phyloP scores from a whole-genome alignment of 2,797 vertebrate genomes.

The Poeciliopsis infans region DNA sequence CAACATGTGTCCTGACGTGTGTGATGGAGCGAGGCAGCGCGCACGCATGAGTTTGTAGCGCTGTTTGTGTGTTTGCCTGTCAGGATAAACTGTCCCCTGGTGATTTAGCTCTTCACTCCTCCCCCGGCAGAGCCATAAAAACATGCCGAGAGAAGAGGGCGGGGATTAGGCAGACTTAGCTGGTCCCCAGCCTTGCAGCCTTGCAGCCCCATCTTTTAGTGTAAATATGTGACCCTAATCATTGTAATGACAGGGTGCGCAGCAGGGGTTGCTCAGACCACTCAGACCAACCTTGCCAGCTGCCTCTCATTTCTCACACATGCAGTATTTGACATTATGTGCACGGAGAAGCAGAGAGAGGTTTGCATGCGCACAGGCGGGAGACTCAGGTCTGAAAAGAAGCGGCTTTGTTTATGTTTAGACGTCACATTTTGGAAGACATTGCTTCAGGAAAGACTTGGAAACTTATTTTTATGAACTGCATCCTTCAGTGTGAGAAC shows the following conservation, averaged over 20 bases:
- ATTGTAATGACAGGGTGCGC: conserved; percentile 69
- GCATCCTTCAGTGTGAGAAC: background rate
- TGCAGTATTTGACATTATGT: conserved; percentile 47
- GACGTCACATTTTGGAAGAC: background rate
- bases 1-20: conserved; percentile 26
- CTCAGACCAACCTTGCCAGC: conserved; percentile 60
- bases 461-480: background rate
- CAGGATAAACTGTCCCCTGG: conserved; percentile 58
- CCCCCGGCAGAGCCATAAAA: conserved; percentile 62
- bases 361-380: background rate
- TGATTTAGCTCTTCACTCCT: conserved; percentile 34
- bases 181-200: conserved; percentile 32
- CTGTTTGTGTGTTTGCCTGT: conserved; percentile 56
- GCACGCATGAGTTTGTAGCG: conserved; percentile 34
- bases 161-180: conserved; percentile 60
- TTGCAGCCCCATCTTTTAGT: conserved; percentile 64
- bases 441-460: background rate
- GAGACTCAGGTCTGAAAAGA: background rate
- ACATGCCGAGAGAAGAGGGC: conserved; percentile 69
- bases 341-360: conserved; percentile 28
- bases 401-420: background rate
- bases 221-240: conserved; percentile 72
- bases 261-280: conserved; percentile 62
- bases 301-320: conserved; percentile 70
- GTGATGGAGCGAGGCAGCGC: conserved; percentile 22